A percentile compares a stretch with the other conserved stretches of the same genome.
Conservation (phyloP, 37 sponge, comb jelly and placozoan species). For the Bolinopsis microptera region DNA sequence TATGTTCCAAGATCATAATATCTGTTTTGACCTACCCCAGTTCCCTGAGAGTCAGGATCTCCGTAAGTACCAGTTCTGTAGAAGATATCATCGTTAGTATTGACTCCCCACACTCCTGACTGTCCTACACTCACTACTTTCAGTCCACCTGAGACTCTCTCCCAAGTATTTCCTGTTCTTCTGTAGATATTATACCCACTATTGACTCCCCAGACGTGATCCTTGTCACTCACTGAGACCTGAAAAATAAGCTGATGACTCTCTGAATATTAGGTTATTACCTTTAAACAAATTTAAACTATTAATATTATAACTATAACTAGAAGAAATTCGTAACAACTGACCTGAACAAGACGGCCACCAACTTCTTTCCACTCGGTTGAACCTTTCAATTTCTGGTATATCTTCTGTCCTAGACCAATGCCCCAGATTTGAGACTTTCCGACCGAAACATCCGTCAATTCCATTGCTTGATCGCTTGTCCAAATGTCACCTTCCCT, state of each 20-base stretch:
- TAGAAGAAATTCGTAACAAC: no score
- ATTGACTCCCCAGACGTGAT: conserved; percentile 29
- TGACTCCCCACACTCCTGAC: conserved; percentile 20
- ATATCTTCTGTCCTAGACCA: background rate
- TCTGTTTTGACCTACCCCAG: background rate
- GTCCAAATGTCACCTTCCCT: background rate
- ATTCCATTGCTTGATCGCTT: background rate
- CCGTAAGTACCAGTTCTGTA: conserved; percentile 24
- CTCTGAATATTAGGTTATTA: no score
- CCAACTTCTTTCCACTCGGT: background rate
- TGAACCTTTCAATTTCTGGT: background rate
- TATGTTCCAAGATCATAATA: no score
- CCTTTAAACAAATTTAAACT: no score
- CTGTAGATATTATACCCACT: background rate
- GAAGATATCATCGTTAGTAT: background rate
- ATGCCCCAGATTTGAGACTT: background rate
- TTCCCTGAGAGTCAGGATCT: background rate
- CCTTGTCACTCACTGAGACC: background rate
- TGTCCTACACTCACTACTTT: background rate
- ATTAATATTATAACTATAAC: no score
- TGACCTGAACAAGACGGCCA: background rate
- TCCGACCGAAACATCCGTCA: background rate
- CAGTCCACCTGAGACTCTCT: background rate
- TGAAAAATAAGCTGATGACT: no score
- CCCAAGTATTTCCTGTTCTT: background rate